phyloP scores from a whole-genome alignment of 2,888 invertebrate genomes.

The Embidobia sp. region DNA sequence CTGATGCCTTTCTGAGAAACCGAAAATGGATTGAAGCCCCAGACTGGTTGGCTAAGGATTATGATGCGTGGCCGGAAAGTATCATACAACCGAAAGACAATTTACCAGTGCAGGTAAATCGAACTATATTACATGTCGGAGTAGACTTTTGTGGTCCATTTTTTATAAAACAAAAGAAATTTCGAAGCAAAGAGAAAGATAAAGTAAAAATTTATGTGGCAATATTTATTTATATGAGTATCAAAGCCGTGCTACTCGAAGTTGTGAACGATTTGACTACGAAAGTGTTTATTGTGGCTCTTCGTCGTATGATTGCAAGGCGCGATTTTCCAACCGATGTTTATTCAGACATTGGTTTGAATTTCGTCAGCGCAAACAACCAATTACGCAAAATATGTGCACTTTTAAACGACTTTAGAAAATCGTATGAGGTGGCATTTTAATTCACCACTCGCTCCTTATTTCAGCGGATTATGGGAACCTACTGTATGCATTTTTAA shows the following conservation, averaged over 20 bases:
- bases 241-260: constrained; percentile 15
- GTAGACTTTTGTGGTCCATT: constrained; percentile 17
- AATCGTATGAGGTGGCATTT: constrained; percentile 53
- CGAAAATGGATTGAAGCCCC: neutral
- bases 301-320: constrained; percentile 71
- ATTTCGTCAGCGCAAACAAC: constrained; percentile 72
- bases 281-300: constrained; percentile 70
- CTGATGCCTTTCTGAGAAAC: constrained; percentile 7
- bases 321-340: constrained; percentile 70
- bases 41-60: neutral
- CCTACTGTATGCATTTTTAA: constrained; percentile 30
- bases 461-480: constrained; percentile 60
- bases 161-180: constrained; percentile 17
- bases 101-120: neutral
- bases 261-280: constrained; percentile 8
- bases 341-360: constrained; percentile 74
- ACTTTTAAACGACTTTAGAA: neutral
- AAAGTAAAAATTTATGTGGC: constrained; percentile 17
- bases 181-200: neutral
- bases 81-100: neutral
- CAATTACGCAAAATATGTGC: constrained; percentile 16
- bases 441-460: constrained; percentile 37
- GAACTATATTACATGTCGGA: constrained; percentile 2
- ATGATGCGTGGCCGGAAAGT: neutral
- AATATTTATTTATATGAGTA: constrained; percentile 5